Conservation (phyloP, 1,140 invertebrate genomes). For the Cyclina sinensis region DNA sequence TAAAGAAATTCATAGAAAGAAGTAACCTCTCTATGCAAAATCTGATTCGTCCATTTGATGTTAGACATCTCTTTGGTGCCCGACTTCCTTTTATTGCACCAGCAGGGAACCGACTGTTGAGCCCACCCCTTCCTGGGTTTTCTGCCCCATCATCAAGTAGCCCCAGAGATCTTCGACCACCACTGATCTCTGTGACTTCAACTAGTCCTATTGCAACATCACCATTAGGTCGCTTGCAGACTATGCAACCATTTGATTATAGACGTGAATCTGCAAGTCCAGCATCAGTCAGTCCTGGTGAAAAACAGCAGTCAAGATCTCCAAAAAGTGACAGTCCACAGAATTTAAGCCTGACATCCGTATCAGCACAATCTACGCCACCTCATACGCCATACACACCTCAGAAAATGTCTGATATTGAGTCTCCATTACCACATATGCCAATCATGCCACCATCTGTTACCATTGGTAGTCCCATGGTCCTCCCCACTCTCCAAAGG, state of each 20-base stretch:
- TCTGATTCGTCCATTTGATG: conserved; percentile 82
- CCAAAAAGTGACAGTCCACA: conserved; percentile 82
- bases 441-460: conserved; percentile 63
- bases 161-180: conserved; percentile 75
- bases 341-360: conserved; percentile 81
- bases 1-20: conserved; percentile 89
- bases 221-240: conserved; percentile 95
- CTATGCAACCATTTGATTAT: conserved; percentile 97
- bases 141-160: conserved; percentile 74
- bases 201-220: conserved; percentile 88
- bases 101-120: conserved; percentile 76
- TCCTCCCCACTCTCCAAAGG: conserved; percentile 66
- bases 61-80: conserved; percentile 79
- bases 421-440: conserved; percentile 31
- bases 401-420: conserved; percentile 43
- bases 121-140: conserved; percentile 76
- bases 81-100: conserved; percentile 78
- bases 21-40: conserved; percentile 85
- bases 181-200: conserved; percentile 77
- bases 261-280: conserved; percentile 90
- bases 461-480: conserved; percentile 65
- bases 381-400: conserved; percentile 64
- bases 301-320: conserved; percentile 72
- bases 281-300: conserved; percentile 74
- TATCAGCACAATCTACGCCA: conserved; percentile 76